Percentiles rank a stretch among this genome's conserved stretches.
Evolutionary conservation across 92 coral and sea anemone species (phyloP).

Genomic region (Siderastrea siderea): DNA sequence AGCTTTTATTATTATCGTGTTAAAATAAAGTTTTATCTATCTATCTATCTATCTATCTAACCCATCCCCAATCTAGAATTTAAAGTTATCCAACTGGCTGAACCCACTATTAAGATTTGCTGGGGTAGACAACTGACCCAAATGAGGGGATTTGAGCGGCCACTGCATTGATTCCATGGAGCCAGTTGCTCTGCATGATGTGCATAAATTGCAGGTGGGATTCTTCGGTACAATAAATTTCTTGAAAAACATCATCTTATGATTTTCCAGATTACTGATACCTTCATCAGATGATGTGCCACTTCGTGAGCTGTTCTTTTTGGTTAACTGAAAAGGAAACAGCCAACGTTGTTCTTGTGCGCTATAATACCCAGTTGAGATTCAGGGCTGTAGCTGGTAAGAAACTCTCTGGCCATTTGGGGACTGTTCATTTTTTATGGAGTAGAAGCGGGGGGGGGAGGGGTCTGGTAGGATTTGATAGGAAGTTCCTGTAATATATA

Average conservation of each 20-base stretch:
- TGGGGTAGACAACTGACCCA: too few species aligned
- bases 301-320: constrained; percentile 74
- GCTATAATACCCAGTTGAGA: constrained; percentile 40
- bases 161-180: constrained; percentile 54
- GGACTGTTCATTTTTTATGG: too few species aligned
- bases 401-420: constrained; percentile 46
- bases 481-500: too few species aligned
- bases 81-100: too few species aligned
- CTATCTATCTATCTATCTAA: too few species aligned
- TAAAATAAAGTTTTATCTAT: too few species aligned
- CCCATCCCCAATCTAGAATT: too few species aligned
- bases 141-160: background rate
- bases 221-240: constrained; percentile 33
- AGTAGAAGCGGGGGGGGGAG: too few species aligned
- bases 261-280: constrained; percentile 43
- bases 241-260: constrained; percentile 64
- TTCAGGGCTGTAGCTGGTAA: constrained; percentile 55
- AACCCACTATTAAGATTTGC: too few species aligned
- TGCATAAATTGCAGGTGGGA: constrained; percentile 44
- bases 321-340: constrained; percentile 58
- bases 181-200: constrained; percentile 63
- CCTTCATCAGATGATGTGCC: constrained; percentile 70
- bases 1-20: too few species aligned
- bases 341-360: constrained; percentile 46
- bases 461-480: too few species aligned